These are phyloP conservation scores for Chunga burmeisteri DNA, from an alignment of 2,113 vertebrate genomes.

Conservation along the genomic window DNA sequence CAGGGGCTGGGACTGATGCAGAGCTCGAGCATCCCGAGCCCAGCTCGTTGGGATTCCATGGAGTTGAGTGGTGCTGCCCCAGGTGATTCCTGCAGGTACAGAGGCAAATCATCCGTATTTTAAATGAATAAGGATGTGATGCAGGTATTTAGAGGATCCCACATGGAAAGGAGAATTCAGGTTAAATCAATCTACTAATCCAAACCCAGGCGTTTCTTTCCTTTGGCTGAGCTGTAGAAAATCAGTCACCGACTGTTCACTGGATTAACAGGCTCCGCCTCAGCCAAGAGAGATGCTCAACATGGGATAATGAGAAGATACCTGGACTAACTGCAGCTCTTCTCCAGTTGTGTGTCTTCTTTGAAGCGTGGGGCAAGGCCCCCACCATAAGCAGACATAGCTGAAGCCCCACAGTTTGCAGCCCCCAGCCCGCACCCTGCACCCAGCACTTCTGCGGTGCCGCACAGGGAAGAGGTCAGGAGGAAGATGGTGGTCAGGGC, in stretches of 20 bases:
- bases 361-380: not conserved
- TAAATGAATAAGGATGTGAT: not conserved
- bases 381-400: not conserved
- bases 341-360: not conserved
- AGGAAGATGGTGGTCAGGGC: not conserved
- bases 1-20: not conserved
- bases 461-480: fast-evolving
- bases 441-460: fast-evolving
- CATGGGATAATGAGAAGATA: not conserved
- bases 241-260: not conserved
- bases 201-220: not conserved
- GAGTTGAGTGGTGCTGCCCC: not conserved
- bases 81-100: not conserved
- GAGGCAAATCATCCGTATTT: not conserved
- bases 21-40: not conserved
- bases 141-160: not conserved
- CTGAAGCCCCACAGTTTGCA: not conserved
- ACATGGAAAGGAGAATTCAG: not conserved
- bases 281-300: not conserved
- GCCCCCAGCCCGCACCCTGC: not conserved
- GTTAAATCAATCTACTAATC: not conserved
- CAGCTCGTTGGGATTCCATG: fast-evolving
- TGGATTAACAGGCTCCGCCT: not conserved
- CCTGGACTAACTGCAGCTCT: not conserved
- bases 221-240: not conserved